A percentile compares a stretch with the other conserved stretches of the same genome.
Evolutionary conservation across 2,113 vertebrate genomes (phyloP).

Genomic region (Sinocyclocheilus anshuiensis): DNA sequence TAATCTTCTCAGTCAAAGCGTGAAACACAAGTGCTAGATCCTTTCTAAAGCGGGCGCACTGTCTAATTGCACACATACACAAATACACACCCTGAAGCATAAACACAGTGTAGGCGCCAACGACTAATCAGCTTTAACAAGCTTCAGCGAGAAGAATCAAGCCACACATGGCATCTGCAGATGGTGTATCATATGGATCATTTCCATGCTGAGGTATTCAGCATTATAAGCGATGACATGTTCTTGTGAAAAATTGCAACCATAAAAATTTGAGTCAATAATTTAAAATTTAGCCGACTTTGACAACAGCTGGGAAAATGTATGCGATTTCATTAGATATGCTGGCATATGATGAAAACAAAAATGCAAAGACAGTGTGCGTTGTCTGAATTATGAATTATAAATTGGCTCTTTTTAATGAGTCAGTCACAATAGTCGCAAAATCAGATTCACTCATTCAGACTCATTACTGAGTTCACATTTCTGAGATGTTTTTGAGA

Average conservation of each 20-base stretch:
- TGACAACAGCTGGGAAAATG: not conserved
- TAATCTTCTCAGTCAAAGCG: constrained; percentile 27
- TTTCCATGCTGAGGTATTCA: not conserved
- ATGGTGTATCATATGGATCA: constrained; percentile 19
- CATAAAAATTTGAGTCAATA: not conserved
- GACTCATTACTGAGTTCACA: too few relatives aligned
- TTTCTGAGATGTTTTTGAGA: too few relatives aligned
- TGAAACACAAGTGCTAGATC: constrained; percentile 26
- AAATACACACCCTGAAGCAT: constrained; percentile 33
- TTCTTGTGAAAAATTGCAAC: not conserved
- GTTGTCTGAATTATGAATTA: too few relatives aligned
- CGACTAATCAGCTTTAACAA: constrained; percentile 9
- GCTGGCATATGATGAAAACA: too few relatives aligned
- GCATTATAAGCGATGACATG: too few relatives aligned
- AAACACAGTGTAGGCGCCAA: constrained; percentile 19
- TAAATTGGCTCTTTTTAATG: too few relatives aligned
- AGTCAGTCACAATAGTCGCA: too few relatives aligned
- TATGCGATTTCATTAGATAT: not conserved
- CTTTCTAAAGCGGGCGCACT: not conserved
- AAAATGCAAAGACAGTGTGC: too few relatives aligned
- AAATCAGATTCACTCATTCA: not conserved
- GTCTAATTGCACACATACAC: constrained; percentile 12
- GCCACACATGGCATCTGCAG: not conserved
- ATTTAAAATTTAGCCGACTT: not conserved
- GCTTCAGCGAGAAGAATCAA: not conserved